Conservation (phyloP, 2,888 invertebrate genomes). For the Caenorhabditis wallacei region DNA sequence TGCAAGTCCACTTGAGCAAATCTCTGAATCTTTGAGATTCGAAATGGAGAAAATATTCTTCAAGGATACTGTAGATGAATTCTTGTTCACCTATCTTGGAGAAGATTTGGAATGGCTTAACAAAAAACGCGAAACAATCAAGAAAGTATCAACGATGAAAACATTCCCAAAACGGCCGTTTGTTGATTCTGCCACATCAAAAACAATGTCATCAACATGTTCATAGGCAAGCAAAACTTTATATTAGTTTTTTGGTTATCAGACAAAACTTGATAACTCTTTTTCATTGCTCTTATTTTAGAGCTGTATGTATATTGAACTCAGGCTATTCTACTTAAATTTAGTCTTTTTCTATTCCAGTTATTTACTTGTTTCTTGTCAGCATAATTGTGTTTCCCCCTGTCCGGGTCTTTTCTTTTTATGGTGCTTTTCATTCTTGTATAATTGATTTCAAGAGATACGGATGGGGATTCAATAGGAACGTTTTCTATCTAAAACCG, state of each 20-base stretch:
- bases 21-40: conserved; percentile 72
- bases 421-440: conserved; percentile 23
- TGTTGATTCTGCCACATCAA: conserved; percentile 20
- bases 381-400: conserved; percentile 33
- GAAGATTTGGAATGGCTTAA: conserved; percentile 74
- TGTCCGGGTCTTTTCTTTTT: conserved; percentile 19
- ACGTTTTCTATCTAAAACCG: background rate
- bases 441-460: background rate
- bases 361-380: conserved; percentile 7
- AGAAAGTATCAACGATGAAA: conserved; percentile 60
- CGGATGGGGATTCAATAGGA: background rate
- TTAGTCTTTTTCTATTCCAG: background rate
- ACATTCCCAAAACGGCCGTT: conserved; percentile 72
- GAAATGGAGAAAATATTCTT: conserved; percentile 78
- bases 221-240: conserved; percentile 26
- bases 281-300: background rate
- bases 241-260: conserved; percentile 7
- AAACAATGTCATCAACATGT: conserved; percentile 2
- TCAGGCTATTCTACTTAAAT: background rate
- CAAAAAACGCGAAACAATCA: conserved; percentile 65
- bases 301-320: conserved; percentile 29
- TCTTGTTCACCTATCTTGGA: conserved; percentile 77
- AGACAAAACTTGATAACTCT: conserved; percentile 1
- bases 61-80: conserved; percentile 79
- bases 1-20: conserved; percentile 67